Evolutionary conservation across 2,113 vertebrate species (phyloP).

Genomic region (Ancistrus triradiatus): DNA sequence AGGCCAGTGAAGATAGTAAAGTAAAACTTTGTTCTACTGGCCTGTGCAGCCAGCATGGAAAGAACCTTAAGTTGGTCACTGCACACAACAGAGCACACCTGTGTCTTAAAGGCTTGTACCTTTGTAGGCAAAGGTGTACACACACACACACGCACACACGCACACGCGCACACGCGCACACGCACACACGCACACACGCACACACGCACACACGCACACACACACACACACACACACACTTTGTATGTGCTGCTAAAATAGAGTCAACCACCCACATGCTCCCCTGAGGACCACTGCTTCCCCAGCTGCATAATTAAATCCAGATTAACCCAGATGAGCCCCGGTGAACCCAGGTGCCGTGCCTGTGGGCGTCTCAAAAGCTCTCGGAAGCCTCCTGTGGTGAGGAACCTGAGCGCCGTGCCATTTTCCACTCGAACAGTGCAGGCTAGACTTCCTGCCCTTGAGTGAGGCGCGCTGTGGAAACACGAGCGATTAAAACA

Average conservation of each 20-base stretch:
- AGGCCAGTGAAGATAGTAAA: too few relatives aligned
- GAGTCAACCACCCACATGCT: constrained; percentile 12
- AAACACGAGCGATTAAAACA: constrained; percentile 61
- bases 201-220: too few relatives aligned
- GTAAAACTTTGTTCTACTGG: too few relatives aligned
- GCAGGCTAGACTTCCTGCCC: constrained; percentile 42
- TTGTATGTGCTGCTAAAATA: constrained; percentile 10
- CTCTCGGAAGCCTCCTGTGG: constrained; percentile 31
- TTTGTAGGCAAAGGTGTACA: too few relatives aligned
- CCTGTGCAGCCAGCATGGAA: too few relatives aligned
- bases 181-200: too few relatives aligned
- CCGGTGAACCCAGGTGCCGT: constrained; percentile 22
- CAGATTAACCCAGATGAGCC: constrained; percentile 26
- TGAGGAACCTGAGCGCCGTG: constrained; percentile 29
- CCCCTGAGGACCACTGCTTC: constrained; percentile 2
- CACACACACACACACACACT: too few relatives aligned
- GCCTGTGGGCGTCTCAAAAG: constrained; percentile 2
- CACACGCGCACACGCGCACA: too few relatives aligned
- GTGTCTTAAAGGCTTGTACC: too few relatives aligned
- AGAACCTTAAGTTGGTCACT: too few relatives aligned
- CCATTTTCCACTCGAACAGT: not conserved
- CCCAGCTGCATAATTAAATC: constrained; percentile 19
- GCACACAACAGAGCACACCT: too few relatives aligned
- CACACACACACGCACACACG: too few relatives aligned
- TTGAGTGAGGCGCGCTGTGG: constrained; percentile 42